Evolutionary conservation across 1,140 invertebrate genomes (phyloP).

Genomic region (Ruditapes philippinarum): DNA sequence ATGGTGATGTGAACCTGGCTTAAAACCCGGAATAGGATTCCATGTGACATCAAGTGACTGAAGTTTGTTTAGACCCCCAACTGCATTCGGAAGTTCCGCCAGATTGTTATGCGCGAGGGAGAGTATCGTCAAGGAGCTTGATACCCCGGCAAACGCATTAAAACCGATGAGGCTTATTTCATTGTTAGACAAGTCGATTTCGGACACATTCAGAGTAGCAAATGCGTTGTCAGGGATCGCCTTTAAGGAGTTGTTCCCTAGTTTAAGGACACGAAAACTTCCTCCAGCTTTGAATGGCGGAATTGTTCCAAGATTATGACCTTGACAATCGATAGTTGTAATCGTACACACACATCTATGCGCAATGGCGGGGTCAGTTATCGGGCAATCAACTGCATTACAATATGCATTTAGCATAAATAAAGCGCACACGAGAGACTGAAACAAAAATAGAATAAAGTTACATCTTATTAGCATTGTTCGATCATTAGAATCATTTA

Average conservation of each 20-base stretch:
- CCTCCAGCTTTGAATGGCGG: neutral
- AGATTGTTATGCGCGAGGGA: slow-evolving; percentile 36
- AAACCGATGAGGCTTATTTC: neutral
- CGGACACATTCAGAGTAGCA: neutral
- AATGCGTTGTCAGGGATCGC: slow-evolving; percentile 10
- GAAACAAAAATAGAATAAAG: too few species aligned
- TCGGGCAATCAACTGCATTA: neutral
- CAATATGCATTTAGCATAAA: neutral
- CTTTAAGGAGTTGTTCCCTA: slow-evolving; percentile 32
- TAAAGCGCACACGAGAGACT: too few species aligned
- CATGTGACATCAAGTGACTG: slow-evolving; percentile 14
- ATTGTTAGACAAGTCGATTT: slow-evolving; percentile 43
- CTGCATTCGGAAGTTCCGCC: neutral
- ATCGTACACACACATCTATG: slow-evolving; percentile 31
- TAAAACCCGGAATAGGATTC: slow-evolving; percentile 49
- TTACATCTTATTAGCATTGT: too few species aligned
- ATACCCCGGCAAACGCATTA: neutral
- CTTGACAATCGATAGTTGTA: slow-evolving; percentile 14
- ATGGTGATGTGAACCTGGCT: neutral
- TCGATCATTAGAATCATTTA: too few species aligned
- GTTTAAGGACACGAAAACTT: neutral
- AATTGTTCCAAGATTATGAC: neutral
- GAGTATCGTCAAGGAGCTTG: neutral
- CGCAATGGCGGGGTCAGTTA: neutral
- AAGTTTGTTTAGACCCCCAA: neutral